Base-by-base conservation (phyloP, 2,113 vertebrate species). In the Eurystomus gularis region DNA sequence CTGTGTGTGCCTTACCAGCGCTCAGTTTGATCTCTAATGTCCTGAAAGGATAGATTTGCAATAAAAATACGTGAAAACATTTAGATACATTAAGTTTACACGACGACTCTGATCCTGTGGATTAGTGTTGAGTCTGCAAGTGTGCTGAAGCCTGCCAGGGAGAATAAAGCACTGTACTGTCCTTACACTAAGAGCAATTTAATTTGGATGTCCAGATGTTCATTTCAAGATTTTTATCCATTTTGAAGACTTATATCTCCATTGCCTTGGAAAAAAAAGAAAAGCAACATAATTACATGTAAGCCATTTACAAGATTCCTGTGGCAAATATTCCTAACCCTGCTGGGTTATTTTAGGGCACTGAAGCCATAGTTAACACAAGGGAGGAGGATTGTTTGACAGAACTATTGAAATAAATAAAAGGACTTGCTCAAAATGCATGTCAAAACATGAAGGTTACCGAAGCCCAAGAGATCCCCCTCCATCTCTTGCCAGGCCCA, bases 71-170 rank as follows among this genome's bases (percentile, higher is more conserved):
- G 68, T 88, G 94, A 94, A 96, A 97, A 97, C 91, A 85, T 94
- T 94, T 91, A 96, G 78, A 94, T 91, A 96, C 93, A 96, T 95
- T 94, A 95, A 94, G 96, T 94, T 96, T 96, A 95, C 95, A 94
- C 79, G 96, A 94, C 72, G 91, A 94, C 91, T 96, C 81, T 94
- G 94, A 97, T 96, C 95, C 96, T 65, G 70, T 39, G 93, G 95
- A 96, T 97, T 96, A 96, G 96, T 58, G 91, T 94, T 15, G 54
- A 95, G 91, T 55, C 91, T 76, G 94, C 65, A 89, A 96, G 95
- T 76, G 82, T 92, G 96, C 77, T 81, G 69, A 60, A 88, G 88
- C 91, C 86, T 94, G 94, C 86, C 96, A 94, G 86, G 73, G 73
- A 95, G 86, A 95, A 94, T 94, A 93, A 96, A 94, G 88, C n/a